phyloP scores from a whole-genome alignment of 2,888 invertebrate genomes.

The Polyommatus icarus region DNA sequence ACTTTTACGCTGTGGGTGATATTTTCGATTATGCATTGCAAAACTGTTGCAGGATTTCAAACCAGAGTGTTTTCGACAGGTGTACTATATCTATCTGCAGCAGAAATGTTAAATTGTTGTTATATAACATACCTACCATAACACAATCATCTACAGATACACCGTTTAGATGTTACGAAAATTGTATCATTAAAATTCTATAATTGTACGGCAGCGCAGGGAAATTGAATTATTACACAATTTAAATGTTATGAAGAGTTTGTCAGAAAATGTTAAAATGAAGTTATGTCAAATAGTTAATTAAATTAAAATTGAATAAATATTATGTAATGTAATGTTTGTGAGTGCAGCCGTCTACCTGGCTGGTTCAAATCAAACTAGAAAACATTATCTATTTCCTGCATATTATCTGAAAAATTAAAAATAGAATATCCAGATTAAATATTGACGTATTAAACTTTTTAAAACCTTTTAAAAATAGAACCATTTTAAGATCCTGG shows the following conservation, averaged over 20 bases:
- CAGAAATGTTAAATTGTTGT: not conserved
- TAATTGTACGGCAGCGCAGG: too few species aligned
- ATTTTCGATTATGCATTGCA: slow-evolving; percentile 1
- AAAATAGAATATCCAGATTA: too few species aligned
- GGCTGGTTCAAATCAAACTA: too few species aligned
- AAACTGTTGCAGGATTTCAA: not conserved
- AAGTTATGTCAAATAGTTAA: not conserved
- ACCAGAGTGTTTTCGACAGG: not conserved
- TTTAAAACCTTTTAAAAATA: not conserved
- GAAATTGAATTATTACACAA: too few species aligned
- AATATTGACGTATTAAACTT: too few species aligned
- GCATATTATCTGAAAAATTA: too few species aligned
- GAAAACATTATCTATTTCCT: too few species aligned
- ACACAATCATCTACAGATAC: not conserved
- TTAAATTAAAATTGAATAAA: not conserved
- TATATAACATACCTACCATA: not conserved
- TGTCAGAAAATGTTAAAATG: too few species aligned
- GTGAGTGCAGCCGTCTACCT: too few species aligned
- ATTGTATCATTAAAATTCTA: too few species aligned
- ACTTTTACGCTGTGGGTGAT: not conserved
- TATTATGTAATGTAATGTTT: too few species aligned
- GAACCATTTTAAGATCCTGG: not conserved
- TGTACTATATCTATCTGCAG: slow-evolving; percentile 7
- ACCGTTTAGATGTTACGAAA: not conserved
- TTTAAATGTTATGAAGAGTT: too few species aligned